Evolutionary conservation across 2,888 invertebrate species (phyloP).

Genomic region (Laspeyria flexula): DNA sequence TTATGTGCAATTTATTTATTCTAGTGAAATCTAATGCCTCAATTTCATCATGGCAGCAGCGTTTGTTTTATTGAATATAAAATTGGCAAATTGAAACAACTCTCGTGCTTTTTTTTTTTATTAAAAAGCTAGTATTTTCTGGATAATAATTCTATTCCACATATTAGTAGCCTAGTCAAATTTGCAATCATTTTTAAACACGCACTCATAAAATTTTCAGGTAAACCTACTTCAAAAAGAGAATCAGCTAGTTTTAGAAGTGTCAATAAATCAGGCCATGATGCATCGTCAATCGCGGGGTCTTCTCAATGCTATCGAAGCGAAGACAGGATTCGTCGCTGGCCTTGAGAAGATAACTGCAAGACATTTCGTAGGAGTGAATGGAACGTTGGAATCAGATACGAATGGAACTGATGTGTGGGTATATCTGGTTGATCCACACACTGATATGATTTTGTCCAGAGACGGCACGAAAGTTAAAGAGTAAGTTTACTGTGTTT

Average conservation of each 20-base stretch:
- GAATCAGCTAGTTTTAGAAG: constrained; percentile 92
- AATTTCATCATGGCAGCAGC: too few relatives aligned
- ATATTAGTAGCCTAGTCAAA: too few relatives aligned
- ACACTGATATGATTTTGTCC: constrained; percentile 89
- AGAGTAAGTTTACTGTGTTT: constrained; percentile 85
- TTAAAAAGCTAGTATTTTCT: too few relatives aligned
- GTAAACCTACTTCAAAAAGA: constrained; percentile 92
- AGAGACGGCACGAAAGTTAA: constrained; percentile 90
- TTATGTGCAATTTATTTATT: too few relatives aligned
- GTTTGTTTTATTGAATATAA: too few relatives aligned
- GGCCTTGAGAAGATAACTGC: constrained; percentile 94
- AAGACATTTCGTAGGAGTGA: constrained; percentile 89
- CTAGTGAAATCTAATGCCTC: too few relatives aligned
- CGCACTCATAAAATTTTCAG: constrained; percentile 60
- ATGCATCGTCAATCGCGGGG: constrained; percentile 84
- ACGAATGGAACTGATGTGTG: constrained; percentile 93
- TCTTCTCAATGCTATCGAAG: constrained; percentile 88
- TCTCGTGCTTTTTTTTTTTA: too few relatives aligned
- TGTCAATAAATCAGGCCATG: constrained; percentile 90
- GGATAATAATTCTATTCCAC: too few relatives aligned
- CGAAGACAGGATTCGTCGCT: constrained; percentile 90
- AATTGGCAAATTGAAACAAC: too few relatives aligned
- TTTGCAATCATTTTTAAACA: too few relatives aligned
- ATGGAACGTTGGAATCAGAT: constrained; percentile 91
- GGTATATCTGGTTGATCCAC: constrained; percentile 94